phyloP scores from a whole-genome alignment of 2,113 vertebrate genomes.

The Alectura lathami region DNA sequence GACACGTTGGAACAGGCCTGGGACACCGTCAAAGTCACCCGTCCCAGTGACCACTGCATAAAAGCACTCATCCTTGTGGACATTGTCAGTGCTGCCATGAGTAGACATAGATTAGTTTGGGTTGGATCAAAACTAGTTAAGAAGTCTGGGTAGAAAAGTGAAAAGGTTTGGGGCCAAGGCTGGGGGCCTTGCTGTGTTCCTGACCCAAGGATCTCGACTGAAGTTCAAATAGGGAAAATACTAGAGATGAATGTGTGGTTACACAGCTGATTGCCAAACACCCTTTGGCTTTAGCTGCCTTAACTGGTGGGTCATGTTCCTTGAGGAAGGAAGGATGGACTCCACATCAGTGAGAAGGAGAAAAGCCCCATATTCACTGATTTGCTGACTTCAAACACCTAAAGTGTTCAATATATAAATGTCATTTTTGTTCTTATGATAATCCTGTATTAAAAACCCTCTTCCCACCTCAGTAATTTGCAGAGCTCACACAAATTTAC shows the following conservation, averaged over 20 bases:
- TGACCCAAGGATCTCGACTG: neutral
- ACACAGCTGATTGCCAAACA: neutral
- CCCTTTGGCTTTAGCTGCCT: neutral
- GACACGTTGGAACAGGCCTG: too few species aligned
- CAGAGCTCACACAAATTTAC: neutral
- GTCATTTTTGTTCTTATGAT: neutral
- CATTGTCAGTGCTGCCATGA: neutral
- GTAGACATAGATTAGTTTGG: neutral
- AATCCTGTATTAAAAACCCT: neutral
- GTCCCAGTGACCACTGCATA: neutral
- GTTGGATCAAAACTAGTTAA: neutral
- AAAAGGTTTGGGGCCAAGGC: neutral
- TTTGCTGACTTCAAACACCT: neutral
- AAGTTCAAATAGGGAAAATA: neutral
- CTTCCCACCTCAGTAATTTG: neutral
- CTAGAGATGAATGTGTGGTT: neutral
- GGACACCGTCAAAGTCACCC: neutral
- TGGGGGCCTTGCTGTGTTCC: fast-evolving
- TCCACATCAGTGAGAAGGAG: neutral
- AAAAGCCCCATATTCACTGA: neutral
- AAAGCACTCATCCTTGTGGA: neutral
- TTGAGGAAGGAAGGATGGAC: neutral
- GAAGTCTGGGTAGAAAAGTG: neutral
- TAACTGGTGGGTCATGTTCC: neutral
- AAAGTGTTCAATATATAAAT: neutral